phyloP scores from a whole-genome alignment of 2,888 invertebrate species.

The Caenorhabditis uteleia region DNA sequence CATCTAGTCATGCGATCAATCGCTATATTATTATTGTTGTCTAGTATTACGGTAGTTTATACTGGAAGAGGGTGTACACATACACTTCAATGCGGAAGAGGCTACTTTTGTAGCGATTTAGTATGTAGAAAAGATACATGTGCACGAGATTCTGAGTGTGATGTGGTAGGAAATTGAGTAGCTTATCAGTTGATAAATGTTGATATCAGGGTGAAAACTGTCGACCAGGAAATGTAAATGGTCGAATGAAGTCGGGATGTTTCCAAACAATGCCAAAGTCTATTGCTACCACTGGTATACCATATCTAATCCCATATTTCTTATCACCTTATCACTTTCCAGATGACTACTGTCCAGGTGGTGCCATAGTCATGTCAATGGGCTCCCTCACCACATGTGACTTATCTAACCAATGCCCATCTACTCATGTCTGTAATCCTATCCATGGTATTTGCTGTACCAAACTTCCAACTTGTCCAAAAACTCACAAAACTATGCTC shows the following conservation, averaged over 20 bases:
- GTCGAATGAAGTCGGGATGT: conserved; percentile 52
- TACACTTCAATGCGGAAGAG: conserved; percentile 40
- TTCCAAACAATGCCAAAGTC: conserved; percentile 34
- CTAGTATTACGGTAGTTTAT: too few species aligned
- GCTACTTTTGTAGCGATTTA: conserved; percentile 40
- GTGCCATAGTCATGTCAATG: conserved; percentile 47
- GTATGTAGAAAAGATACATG: conserved; percentile 43
- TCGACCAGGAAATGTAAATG: conserved; percentile 55
- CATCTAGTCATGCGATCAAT: too few species aligned
- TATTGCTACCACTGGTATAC: too few species aligned
- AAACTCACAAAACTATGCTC: conserved; percentile 56
- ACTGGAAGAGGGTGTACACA: conserved; percentile 29
- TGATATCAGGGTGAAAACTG: conserved; percentile 55
- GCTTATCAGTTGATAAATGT: not conserved
- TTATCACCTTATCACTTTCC: not conserved
- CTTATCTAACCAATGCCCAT: conserved; percentile 51
- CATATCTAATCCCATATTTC: conserved; percentile 10
- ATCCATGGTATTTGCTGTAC: conserved; percentile 63
- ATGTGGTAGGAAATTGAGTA: conserved; percentile 32
- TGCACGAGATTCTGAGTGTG: conserved; percentile 33
- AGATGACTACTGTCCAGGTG: conserved; percentile 63
- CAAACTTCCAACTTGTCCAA: conserved; percentile 62
- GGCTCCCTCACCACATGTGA: conserved; percentile 58
- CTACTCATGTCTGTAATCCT: conserved; percentile 61
- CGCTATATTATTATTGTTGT: too few species aligned